A percentile compares a stretch with the other conserved stretches of the same genome.
These are phyloP conservation scores for Hypercompe scribonia DNA, from an alignment of 2,888 invertebrate species.

Conservation along the genomic window DNA sequence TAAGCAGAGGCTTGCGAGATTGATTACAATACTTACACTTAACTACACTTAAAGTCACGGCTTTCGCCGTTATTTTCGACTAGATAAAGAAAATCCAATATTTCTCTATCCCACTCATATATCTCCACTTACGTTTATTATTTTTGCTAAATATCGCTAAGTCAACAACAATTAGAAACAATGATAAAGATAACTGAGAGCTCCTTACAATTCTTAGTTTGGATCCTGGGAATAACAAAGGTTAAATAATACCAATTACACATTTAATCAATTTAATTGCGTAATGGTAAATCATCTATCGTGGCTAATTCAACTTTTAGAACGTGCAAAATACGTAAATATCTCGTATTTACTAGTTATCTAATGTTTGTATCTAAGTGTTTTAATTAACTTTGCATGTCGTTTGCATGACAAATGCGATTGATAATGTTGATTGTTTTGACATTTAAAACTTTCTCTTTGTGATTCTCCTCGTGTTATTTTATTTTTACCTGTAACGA, in stretches of 20 bases:
- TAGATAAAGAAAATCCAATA: background rate
- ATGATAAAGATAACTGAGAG: background rate
- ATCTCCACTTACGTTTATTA: too few species aligned
- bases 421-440: constrained; percentile 27
- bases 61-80: too few species aligned
- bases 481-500: background rate
- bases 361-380: background rate
- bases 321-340: background rate
- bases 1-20: background rate
- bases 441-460: constrained; percentile 24
- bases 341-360: background rate
- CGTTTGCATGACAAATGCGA: constrained; percentile 14
- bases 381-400: constrained; percentile 26
- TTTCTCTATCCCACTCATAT: background rate
- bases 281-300: background rate
- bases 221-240: background rate
- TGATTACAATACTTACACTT: background rate
- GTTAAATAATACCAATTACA: background rate
- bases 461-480: background rate
- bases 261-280: background rate
- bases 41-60: too few species aligned
- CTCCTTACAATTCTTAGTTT: background rate
- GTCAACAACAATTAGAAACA: background rate
- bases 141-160: background rate
- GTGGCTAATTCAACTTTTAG: background rate